Percentiles rank a stretch among this genome's conserved stretches.
Conservation (phyloP, 2,113 vertebrate genomes). For the Symphodus melops region DNA sequence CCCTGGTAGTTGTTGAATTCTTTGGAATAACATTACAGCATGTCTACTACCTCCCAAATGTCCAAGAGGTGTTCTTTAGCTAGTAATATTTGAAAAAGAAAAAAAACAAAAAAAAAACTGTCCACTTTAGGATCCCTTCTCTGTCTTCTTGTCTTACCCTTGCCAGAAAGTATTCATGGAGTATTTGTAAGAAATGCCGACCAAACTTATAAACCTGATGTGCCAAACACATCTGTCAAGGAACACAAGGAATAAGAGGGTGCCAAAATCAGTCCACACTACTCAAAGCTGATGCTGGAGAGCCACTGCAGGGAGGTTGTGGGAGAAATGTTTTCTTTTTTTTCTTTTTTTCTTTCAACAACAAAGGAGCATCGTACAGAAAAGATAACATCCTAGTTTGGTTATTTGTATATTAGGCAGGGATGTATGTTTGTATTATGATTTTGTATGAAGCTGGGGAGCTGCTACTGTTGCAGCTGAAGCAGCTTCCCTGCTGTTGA, state of each 20-base stretch:
- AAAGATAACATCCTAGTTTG: slow-evolving; percentile 73
- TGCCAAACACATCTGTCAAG: slow-evolving; percentile 35
- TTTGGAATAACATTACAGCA: slow-evolving; percentile 37
- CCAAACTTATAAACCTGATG: slow-evolving; percentile 40
- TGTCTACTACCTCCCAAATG: slow-evolving; percentile 23
- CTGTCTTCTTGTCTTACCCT: background rate
- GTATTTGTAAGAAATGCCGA: slow-evolving; percentile 14
- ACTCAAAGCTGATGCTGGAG: slow-evolving; percentile 72
- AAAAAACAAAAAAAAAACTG: no score
- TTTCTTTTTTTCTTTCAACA: slow-evolving; percentile 53
- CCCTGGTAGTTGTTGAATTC: slow-evolving; percentile 11
- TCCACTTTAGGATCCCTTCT: slow-evolving; percentile 1
- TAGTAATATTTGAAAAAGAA: slow-evolving; percentile 7
- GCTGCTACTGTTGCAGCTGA: slow-evolving; percentile 88
- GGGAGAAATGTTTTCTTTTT: slow-evolving; percentile 27
- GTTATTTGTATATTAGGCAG: slow-evolving; percentile 67
- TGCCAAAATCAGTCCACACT: slow-evolving; percentile 63
- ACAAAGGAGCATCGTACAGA: slow-evolving; percentile 72
- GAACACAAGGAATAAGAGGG: slow-evolving; percentile 43
- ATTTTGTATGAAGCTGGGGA: slow-evolving; percentile 14
- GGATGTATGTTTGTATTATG: slow-evolving; percentile 38
- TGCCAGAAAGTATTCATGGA: slow-evolving; percentile 26
- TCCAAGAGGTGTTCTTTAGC: slow-evolving; percentile 20
- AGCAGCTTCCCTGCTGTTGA: slow-evolving; percentile 93
- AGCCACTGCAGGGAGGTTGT: slow-evolving; percentile 49